Evolutionary conservation across 2,113 vertebrate species (phyloP), one percentile per base, ranked within the genome.

Genomic region (Athene cunicularia): DNA sequence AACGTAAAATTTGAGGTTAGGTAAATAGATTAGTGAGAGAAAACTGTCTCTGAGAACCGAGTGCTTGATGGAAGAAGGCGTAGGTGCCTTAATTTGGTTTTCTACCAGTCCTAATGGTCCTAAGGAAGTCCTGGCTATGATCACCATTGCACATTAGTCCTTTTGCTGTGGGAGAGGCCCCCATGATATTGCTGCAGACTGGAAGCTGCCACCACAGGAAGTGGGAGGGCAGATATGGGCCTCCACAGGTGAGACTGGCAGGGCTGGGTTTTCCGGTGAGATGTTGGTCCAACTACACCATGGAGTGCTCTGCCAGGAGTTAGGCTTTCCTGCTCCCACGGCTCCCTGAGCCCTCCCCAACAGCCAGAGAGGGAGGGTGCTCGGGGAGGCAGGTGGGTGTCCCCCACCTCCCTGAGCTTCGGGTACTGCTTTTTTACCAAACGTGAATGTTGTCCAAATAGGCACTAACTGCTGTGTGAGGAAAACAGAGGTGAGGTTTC

Each of bases 341-440:
- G 14, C 56, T 81, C 49, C 35, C 32, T 43, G 56, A 63, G 23
- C 28, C n/a, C 11, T 74, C 28, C 28, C 21, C 19, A 47, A 5
- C 5, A 68, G 60, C 47, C 3, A 5, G 81, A 56, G 43, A 56
- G 39, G 28, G 32, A 79, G 22, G 20, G 4, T 55, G 37, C 37
- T 12, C 1, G 2, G n/a, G 15, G 32, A 35, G 30, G 35, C 35
- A 49, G 1, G 1, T 22, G 37, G 22, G 10, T 50, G 16, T 3
- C 4, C 28, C 14, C 28, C 64, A 3, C 19, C 0, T 0, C 3
- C 64, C 68, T 0, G 0, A 66, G 28, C 32, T 33, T 23, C 1
- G 5, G n/a, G 19, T 53, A 32, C 45, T 50, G 88, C 81, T 72
- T 45, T 92, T 82, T 49, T 83, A 43, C 28, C 67, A 56, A 60